Percentiles rank a stretch among this genome's conserved stretches.
Evolutionary conservation across 2,888 invertebrate species (phyloP).

Genomic region (Timema podura): DNA sequence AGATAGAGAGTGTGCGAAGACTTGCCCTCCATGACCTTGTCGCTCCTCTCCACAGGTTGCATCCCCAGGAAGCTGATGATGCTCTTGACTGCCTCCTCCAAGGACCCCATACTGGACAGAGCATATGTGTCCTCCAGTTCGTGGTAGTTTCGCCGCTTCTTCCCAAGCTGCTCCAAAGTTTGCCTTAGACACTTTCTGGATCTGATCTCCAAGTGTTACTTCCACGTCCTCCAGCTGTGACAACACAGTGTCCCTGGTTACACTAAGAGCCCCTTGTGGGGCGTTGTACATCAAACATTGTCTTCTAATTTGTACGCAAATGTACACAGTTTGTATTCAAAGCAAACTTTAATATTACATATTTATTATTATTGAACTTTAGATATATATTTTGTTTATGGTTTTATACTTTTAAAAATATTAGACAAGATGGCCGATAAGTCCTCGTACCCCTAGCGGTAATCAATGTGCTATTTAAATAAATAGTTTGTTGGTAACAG

Average conservation of each 20-base stretch:
- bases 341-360: too few relatives aligned
- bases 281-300: too few relatives aligned
- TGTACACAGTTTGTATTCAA: too few relatives aligned
- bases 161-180: constrained; percentile 61
- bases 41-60: constrained; percentile 78
- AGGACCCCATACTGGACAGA: constrained; percentile 69
- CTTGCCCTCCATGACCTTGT: constrained; percentile 77
- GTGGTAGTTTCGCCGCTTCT: constrained; percentile 53
- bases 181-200: constrained; percentile 69
- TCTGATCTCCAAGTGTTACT: constrained; percentile 78
- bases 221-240: constrained; percentile 86
- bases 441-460: too few relatives aligned
- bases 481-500: too few relatives aligned
- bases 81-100: constrained; percentile 81
- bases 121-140: constrained; percentile 93
- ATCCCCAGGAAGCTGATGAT: constrained; percentile 79
- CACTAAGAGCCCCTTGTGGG: too few relatives aligned
- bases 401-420: too few relatives aligned
- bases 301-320: too few relatives aligned
- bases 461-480: too few relatives aligned
- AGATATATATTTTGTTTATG: too few relatives aligned
- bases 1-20: constrained; percentile 75
- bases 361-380: too few relatives aligned
- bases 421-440: too few relatives aligned
- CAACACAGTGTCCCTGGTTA: constrained; percentile 4